Evolutionary conservation across 1,140 invertebrate species (phyloP).

Genomic region (Ganaspis sp.): DNA sequence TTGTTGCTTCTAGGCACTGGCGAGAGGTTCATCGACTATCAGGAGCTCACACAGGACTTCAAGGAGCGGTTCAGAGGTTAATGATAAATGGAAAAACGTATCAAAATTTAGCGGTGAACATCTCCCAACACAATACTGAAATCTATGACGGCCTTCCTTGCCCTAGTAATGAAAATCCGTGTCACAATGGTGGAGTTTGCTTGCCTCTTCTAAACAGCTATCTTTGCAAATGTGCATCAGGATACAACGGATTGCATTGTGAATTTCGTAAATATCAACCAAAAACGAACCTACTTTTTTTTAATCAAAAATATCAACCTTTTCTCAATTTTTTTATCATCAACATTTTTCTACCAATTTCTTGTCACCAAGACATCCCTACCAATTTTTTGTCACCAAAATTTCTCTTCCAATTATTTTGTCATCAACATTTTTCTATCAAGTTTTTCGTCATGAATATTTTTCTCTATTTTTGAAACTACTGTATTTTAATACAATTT

Average conservation of each 20-base stretch:
- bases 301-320: no score
- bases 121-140: slow-evolving; percentile 76
- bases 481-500: no score
- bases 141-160: slow-evolving; percentile 85
- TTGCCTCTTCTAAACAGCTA: slow-evolving; percentile 84
- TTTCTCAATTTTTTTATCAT: neutral
- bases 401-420: no score
- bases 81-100: slow-evolving; percentile 86
- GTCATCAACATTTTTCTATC: no score
- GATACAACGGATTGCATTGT: slow-evolving; percentile 83
- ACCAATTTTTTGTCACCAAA: no score
- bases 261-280: slow-evolving; percentile 81
- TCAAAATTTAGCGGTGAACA: slow-evolving; percentile 76
- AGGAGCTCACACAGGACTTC: slow-evolving; percentile 84
- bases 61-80: slow-evolving; percentile 90
- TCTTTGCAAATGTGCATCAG: slow-evolving; percentile 82
- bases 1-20: slow-evolving; percentile 77
- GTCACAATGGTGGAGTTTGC: slow-evolving; percentile 86
- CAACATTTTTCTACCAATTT: no score
- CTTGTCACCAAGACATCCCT: no score
- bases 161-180: slow-evolving; percentile 80
- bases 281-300: neutral
- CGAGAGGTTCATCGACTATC: slow-evolving; percentile 84
- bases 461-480: no score
- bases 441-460: no score